Evolutionary conservation across 35 echinoderm and acorn worm species (phyloP).

Genomic region (Strongylocentrotus purpuratus): DNA sequence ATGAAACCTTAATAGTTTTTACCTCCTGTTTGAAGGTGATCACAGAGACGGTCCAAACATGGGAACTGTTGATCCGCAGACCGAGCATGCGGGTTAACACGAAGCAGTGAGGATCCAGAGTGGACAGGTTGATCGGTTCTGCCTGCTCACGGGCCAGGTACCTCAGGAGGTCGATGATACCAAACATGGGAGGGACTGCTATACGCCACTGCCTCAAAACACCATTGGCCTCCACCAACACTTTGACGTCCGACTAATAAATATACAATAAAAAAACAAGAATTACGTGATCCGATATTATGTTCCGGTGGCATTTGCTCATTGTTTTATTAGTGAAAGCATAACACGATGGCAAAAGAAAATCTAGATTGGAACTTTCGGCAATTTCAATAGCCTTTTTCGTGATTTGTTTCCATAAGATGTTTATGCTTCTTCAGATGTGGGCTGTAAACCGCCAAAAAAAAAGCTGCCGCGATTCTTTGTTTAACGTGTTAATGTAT

Average conservation of each 20-base stretch:
- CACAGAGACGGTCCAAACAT: neutral
- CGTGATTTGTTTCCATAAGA: no score
- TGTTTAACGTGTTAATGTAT: no score
- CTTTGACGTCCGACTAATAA: constrained; percentile 1
- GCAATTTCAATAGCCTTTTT: no score
- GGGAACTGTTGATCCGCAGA: neutral
- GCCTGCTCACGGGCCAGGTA: constrained; percentile 22
- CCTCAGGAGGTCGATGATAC: constrained; percentile 26
- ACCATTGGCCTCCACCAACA: constrained; percentile 31
- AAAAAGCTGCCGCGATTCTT: no score
- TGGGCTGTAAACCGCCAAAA: no score
- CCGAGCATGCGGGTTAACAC: constrained; percentile 23
- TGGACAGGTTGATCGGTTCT: constrained; percentile 21
- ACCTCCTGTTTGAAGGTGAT: constrained; percentile 11
- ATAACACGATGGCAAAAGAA: no score
- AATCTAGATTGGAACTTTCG: no score
- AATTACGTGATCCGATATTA: no score
- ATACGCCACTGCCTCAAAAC: neutral
- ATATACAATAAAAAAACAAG: neutral
- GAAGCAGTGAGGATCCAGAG: neutral
- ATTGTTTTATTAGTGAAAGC: no score
- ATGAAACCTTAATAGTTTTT: neutral
- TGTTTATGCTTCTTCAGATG: no score
- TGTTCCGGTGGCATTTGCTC: no score
- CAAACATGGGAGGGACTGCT: constrained; percentile 4